Percentiles rank a stretch among this genome's conserved stretches.
Conservation (phyloP, 2,113 vertebrate genomes). For the Trogon melanurus region DNA sequence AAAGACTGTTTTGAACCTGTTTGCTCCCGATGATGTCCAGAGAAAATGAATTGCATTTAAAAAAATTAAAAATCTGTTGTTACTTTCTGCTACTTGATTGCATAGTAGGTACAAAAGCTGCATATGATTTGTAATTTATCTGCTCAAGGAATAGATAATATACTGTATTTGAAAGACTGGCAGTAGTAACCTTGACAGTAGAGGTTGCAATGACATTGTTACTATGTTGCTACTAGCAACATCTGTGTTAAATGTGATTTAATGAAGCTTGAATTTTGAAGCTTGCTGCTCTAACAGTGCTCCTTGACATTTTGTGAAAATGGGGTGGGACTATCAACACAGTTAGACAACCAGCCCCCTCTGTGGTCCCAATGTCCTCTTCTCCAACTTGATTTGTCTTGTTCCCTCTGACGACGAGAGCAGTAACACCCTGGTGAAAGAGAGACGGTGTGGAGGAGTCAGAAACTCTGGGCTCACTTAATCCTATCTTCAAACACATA, state of each 20-base stretch:
- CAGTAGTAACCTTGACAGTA: not conserved
- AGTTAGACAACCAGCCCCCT: not conserved
- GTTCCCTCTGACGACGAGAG: not conserved
- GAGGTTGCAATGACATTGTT: not conserved
- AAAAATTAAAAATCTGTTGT: not conserved
- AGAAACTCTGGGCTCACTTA: not conserved
- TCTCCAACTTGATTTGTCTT: rapidly evolving
- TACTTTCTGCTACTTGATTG: not conserved
- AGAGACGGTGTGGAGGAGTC: not conserved
- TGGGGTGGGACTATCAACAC: not conserved
- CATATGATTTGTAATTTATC: not conserved
- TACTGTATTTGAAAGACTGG: not conserved
- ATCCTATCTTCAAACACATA: not conserved
- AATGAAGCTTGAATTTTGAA: not conserved
- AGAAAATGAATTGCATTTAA: slow-evolving; percentile 1
- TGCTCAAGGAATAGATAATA: not conserved
- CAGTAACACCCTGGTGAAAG: not conserved
- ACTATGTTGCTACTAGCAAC: not conserved
- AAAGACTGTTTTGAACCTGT: not conserved
- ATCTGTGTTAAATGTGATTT: not conserved
- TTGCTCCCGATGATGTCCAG: not conserved
- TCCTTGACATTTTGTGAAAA: not conserved
- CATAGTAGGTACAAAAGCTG: not conserved
- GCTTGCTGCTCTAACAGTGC: not conserved
- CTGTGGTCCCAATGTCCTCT: rapidly evolving